A percentile compares a stretch with the other conserved stretches of the same genome.
These are phyloP conservation scores for Melitaea cinxia DNA, from an alignment of 1,140 invertebrate species.

Conservation along the genomic window DNA sequence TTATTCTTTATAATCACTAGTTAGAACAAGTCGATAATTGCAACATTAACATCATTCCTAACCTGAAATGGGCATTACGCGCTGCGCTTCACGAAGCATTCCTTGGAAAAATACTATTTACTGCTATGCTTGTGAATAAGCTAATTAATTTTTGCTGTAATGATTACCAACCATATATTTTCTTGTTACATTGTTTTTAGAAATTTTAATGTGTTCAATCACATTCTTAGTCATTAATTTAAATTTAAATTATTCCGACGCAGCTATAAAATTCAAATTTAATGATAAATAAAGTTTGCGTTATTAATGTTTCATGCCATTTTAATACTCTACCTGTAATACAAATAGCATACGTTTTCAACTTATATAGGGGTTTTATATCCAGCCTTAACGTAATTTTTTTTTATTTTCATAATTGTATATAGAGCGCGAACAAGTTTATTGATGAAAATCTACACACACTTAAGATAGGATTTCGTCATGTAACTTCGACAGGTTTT, in stretches of 20 bases:
- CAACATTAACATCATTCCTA: constrained; percentile 52
- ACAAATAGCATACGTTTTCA: too few relatives aligned
- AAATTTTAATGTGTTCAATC: not conserved
- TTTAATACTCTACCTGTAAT: too few relatives aligned
- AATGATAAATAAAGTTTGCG: not conserved
- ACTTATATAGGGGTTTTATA: too few relatives aligned
- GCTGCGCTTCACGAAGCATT: constrained; percentile 37
- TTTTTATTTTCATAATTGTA: too few relatives aligned
- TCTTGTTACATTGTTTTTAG: not conserved
- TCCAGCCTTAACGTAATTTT: too few relatives aligned
- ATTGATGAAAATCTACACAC: too few relatives aligned
- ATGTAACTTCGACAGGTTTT: not conserved
- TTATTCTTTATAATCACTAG: constrained; percentile 35
- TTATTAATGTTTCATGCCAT: too few relatives aligned
- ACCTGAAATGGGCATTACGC: constrained; percentile 62
- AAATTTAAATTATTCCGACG: not conserved
- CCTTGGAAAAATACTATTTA: constrained; percentile 52
- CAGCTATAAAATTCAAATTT: not conserved
- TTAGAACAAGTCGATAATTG: constrained; percentile 51
- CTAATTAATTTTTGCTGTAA: constrained; percentile 17
- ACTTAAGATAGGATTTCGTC: not conserved
- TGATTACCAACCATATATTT: not conserved
- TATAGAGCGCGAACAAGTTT: too few relatives aligned
- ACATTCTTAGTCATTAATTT: not conserved
- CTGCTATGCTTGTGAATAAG: constrained; percentile 18